Evolutionary conservation across 2,888 invertebrate genomes (phyloP).

Genomic region (Encarsia formosa): DNA sequence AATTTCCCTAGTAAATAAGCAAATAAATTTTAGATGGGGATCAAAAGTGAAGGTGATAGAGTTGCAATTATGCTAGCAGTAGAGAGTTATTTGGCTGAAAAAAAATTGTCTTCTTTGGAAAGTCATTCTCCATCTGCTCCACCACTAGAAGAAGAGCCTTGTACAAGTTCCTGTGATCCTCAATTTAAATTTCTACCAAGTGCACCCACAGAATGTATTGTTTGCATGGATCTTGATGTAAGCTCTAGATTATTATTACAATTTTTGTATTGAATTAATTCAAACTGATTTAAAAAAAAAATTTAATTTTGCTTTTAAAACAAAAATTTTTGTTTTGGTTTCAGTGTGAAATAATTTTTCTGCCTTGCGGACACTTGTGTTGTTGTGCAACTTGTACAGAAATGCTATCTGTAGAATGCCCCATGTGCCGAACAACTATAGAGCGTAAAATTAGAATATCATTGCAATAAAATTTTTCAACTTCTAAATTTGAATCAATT

Average conservation of each 20-base stretch:
- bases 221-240: slow-evolving; percentile 75
- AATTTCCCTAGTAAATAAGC: background rate
- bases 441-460: slow-evolving; percentile 67
- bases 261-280: slow-evolving; percentile 1
- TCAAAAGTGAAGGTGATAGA: slow-evolving; percentile 54
- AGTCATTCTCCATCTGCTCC: slow-evolving; percentile 40
- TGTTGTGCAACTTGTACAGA: slow-evolving; percentile 70
- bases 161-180: slow-evolving; percentile 38
- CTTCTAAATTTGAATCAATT: slow-evolving; percentile 8
- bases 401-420: slow-evolving; percentile 63
- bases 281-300: background rate
- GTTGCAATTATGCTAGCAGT: slow-evolving; percentile 62
- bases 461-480: slow-evolving; percentile 49
- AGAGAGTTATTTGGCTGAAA: slow-evolving; percentile 53
- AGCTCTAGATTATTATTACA: slow-evolving; percentile 39
- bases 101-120: slow-evolving; percentile 37
- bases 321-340: slow-evolving; percentile 37
- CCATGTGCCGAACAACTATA: slow-evolving; percentile 72
- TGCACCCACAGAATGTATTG: slow-evolving; percentile 68
- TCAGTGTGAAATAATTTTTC: slow-evolving; percentile 74
- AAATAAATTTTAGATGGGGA: slow-evolving; percentile 40
- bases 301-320: background rate
- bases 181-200: slow-evolving; percentile 30
- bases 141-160: slow-evolving; percentile 37
- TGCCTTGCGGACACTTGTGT: slow-evolving; percentile 85